phyloP scores from a whole-genome alignment of 2,113 vertebrate species.

The Chunga burmeisteri region DNA sequence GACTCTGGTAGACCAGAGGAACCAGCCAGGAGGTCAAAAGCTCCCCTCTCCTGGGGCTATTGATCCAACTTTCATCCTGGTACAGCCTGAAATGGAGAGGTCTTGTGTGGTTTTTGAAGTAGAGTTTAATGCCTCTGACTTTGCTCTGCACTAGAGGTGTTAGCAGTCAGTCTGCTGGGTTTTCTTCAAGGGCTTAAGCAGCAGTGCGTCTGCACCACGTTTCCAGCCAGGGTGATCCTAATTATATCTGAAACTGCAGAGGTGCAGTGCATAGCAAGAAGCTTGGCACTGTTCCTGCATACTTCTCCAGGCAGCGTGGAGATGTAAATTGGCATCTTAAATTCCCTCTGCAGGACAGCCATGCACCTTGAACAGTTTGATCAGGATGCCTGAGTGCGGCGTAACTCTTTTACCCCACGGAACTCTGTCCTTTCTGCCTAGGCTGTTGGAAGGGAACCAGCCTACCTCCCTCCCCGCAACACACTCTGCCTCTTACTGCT shows the following conservation, averaged over 20 bases:
- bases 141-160: not conserved
- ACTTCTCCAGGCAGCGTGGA: not conserved
- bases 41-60: not conserved
- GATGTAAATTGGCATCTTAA: not conserved
- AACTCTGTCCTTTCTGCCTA: not conserved
- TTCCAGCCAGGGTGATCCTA: not conserved
- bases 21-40: not conserved
- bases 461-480: not conserved
- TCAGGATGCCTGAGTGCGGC: not conserved
- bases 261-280: not conserved
- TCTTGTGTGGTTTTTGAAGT: not conserved
- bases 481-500: not conserved
- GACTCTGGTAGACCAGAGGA: not conserved
- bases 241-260: conserved; percentile 40
- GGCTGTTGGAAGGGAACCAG: not conserved
- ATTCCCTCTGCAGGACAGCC: not conserved
- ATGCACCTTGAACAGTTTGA: not conserved
- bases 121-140: not conserved
- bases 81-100: not conserved
- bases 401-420: not conserved
- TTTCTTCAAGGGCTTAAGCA: not conserved
- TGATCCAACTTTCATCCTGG: not conserved
- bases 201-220: not conserved
- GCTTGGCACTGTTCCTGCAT: conserved; percentile 14
- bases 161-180: not conserved